Base-by-base conservation (phyloP, 2,888 invertebrate species). In the Pedicia rivosa region DNA sequence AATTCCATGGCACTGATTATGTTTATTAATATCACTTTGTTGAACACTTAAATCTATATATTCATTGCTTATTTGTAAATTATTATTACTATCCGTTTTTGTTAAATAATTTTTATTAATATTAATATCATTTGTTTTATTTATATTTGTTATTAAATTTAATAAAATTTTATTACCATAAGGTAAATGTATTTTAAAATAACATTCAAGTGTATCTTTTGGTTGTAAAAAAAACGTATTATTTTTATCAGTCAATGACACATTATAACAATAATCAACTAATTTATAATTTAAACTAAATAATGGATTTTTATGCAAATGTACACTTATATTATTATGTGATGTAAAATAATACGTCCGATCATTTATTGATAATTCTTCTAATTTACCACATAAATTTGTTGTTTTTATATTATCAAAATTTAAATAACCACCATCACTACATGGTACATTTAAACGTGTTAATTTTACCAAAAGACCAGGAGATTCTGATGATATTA, bases 221-320 rank as follows among this genome's bases (percentile, higher is more conserved):
- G 72, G 72, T 45, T 69, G 68, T 52, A 75, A 63, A 53, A 71
- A 71, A 62, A 73, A 72, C 49, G 74, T 70, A 51, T 72, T 77
- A 62, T 74, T 77, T 45, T 67, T 65, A 36, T 64, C 63, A 46
- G 68, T 66, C 45, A 76, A 66, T 24, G 74, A 71, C 44, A 78
- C 68, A 54, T 78, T 74, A 53, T 78, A 76, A 49, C 79, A 80
- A 53, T 73, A 72, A 58, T 79, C 78, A 40, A 78, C 78, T 48
- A 71, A 59, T 51, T 70, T 71, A 62, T 73, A 78, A 48, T 63
- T 64, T 48, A 76, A 65, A 54, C 70, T 67, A 65, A 78, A 78
- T 56, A 72, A 67, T 39, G 76, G 76, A 54, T 65, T 65, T 42
- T 73, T 74, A 49, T 70, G 70, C 38, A 74, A 57, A 48, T 67